Base-by-base conservation (phyloP, 1,140 invertebrate species). In the Leptopilina clavipes region DNA sequence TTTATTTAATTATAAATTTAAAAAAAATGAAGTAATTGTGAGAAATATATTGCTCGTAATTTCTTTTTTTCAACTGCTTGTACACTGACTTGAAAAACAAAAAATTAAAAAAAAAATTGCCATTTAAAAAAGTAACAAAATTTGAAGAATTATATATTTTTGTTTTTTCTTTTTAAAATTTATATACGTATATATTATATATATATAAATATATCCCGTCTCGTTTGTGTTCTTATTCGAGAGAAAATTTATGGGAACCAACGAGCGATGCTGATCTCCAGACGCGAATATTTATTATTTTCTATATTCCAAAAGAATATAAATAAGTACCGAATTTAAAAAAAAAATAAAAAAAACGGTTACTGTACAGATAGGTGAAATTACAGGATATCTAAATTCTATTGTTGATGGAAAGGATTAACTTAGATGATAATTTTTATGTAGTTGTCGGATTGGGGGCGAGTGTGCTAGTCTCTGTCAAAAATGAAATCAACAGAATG, bases 401-500 rank as follows among this genome's bases (percentile, higher is more conserved):
- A 65, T 31, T 65, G 59, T 65, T 65, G 59, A 37, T 65, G 59
- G 59, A 18, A 65, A 31, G 25, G 14, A 31, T 65, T 65, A 65
- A 31, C 59, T 12, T 65, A 65, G 59, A 31, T 65, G 19, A 65
- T 65, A 65, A 65, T 65, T 65, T 37, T 65, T 31, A 65, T 31
- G 22, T 37, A 65, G 59, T 31, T 31, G 25, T 65, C 14, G 45
- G 37, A 72, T 45, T 56, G 70, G 81, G 81, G 82, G 82, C 83
- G 85, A 86, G 83, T 86, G 78, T 87, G 82, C 86, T 88, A 89
- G 86, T 89, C 85, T 70, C 73, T 70, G 83, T 70, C 78, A 81
- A 71, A 76, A 75, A 84, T 54, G 77, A 40, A 40, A 40, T 86
- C 86, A 87, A 86, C 85, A 87, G 85, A 87, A 87, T 86, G 83